A percentile compares a stretch with the other conserved stretches of the same genome.
Conservation (phyloP, 2,113 vertebrate species). For the Hassar affinis region DNA sequence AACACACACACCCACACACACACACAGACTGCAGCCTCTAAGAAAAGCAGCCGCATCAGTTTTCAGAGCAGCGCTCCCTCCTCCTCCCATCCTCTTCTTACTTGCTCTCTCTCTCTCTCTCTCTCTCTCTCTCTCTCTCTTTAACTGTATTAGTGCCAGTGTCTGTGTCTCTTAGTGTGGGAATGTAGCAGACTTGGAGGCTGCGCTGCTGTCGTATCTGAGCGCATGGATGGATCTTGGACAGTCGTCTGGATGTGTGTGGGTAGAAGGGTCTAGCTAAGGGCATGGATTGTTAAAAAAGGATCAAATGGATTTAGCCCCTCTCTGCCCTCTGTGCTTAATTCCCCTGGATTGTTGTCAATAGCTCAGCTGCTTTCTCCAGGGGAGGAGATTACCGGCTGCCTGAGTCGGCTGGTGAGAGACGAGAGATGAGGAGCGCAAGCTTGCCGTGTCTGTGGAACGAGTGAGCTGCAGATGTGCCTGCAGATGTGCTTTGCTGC, state of each 20-base stretch:
- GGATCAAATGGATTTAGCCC: conserved; percentile 67
- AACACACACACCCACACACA: conserved; percentile 56
- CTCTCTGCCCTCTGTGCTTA: conserved; percentile 46
- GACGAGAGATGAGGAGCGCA: conserved; percentile 30
- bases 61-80: conserved; percentile 67
- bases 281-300: conserved; percentile 41
- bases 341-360: conserved; percentile 53
- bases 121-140: conserved; percentile 46
- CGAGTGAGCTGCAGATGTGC: conserved; percentile 50
- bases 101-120: conserved; percentile 40
- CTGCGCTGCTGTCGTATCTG: conserved; percentile 55
- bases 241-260: conserved; percentile 43
- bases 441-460: conserved; percentile 38
- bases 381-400: conserved; percentile 62
- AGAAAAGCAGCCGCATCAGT: conserved; percentile 77
- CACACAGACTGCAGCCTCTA: conserved; percentile 70
- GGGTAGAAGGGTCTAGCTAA: conserved; percentile 50
- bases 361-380: conserved; percentile 48
- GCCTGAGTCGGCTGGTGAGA: conserved; percentile 45
- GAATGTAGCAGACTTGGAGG: conserved; percentile 69
- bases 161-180: conserved; percentile 71
- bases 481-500: conserved; percentile 29
- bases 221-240: conserved; percentile 48
- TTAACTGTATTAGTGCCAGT: conserved; percentile 64
- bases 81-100: conserved; percentile 38